Evolutionary conservation across 2,113 vertebrate genomes (phyloP).

Genomic region (Raja brachyura): DNA sequence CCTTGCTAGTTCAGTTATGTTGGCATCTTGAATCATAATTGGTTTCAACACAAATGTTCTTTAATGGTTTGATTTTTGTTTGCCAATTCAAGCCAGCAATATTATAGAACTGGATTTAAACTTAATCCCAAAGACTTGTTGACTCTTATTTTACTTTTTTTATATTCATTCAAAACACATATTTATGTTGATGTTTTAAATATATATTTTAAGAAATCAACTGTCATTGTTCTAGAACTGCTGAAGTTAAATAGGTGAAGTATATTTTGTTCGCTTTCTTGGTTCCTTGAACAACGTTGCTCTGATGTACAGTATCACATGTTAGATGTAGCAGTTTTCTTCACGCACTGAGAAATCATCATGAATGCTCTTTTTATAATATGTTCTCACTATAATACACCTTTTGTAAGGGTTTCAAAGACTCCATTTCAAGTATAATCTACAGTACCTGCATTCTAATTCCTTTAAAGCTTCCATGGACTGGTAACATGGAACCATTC

Average conservation of each 20-base stretch:
- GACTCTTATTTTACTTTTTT: neutral
- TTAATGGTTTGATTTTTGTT: neutral
- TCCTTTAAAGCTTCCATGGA: neutral
- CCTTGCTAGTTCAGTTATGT: neutral
- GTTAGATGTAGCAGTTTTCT: constrained; percentile 6
- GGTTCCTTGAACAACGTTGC: neutral
- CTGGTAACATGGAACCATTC: constrained; percentile 22
- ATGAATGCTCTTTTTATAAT: neutral
- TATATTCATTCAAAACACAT: neutral
- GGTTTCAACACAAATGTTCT: neutral
- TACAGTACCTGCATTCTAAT: neutral
- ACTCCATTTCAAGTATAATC: constrained; percentile 1
- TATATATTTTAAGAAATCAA: neutral
- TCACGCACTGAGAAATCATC: neutral
- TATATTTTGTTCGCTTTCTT: neutral
- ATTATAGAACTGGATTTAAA: neutral
- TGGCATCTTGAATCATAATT: neutral
- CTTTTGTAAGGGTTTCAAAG: neutral
- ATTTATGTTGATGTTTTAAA: neutral
- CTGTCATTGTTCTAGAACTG: neutral
- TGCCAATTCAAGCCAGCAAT: neutral
- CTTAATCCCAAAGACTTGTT: neutral
- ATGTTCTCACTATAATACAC: neutral
- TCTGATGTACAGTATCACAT: neutral
- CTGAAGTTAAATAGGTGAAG: neutral